Conservation (phyloP, 2,113 vertebrate genomes). For the Delphinus delphis region DNA sequence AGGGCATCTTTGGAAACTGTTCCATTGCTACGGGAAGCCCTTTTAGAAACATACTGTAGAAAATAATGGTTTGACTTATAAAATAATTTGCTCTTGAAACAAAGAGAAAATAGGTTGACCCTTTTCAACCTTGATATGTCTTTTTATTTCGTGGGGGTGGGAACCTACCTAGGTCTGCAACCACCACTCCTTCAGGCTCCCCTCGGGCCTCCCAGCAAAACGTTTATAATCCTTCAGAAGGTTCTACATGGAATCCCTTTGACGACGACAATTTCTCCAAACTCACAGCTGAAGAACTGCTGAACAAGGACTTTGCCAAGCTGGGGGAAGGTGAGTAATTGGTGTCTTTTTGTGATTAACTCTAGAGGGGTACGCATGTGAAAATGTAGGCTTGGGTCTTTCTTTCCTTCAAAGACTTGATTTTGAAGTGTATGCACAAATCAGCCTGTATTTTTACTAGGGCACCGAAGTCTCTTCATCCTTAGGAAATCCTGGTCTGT, state of each 20-base stretch:
- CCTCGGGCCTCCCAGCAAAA: constrained; percentile 89
- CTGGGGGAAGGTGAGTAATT: constrained; percentile 90
- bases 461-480: neutral
- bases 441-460: neutral
- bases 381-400: neutral
- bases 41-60: constrained; percentile 28
- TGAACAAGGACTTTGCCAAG: constrained; percentile 99
- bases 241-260: constrained; percentile 96
- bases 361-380: neutral
- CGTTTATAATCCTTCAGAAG: constrained; percentile 86
- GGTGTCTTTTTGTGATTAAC: neutral
- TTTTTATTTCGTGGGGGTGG: constrained; percentile 66
- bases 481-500: neutral
- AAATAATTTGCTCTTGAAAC: constrained; percentile 11
- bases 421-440: neutral
- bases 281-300: constrained; percentile 96
- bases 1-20: neutral
- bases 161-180: constrained; percentile 90
- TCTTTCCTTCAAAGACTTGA: neutral
- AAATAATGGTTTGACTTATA: neutral
- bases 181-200: constrained; percentile 95
- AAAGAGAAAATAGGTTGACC: constrained; percentile 14
- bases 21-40: neutral
- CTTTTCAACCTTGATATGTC: constrained; percentile 50
- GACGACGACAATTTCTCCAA: constrained; percentile 99